A percentile compares a stretch with the other conserved stretches of the same genome.
phyloP scores from a whole-genome alignment of 2,113 vertebrate genomes.

The Cichladusa arquata region DNA sequence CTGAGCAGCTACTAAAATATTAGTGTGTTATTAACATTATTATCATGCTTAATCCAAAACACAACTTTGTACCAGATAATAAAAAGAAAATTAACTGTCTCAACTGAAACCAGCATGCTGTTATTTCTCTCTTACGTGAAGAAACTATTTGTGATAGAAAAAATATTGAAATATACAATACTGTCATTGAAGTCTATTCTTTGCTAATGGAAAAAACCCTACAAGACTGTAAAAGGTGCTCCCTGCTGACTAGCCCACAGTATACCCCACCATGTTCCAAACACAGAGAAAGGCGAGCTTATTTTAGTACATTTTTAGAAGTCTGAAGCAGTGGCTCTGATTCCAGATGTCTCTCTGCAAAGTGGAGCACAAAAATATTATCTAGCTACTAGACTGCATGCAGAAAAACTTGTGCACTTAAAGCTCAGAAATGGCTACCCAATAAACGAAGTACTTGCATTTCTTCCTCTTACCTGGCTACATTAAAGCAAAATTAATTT shows the following conservation, averaged over 20 bases:
- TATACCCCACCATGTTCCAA: not conserved
- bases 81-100: not conserved
- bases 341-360: not conserved
- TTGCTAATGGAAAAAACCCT: not conserved
- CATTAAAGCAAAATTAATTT: not conserved
- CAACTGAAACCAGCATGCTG: not conserved
- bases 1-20: not conserved
- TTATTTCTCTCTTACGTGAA: slow-evolving; percentile 32
- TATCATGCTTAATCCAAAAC: not conserved
- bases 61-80: not conserved
- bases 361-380: not conserved
- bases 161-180: not conserved
- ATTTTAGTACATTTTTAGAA: not conserved
- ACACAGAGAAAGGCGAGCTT: not conserved
- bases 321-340: not conserved
- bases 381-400: not conserved
- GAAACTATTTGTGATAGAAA: slow-evolving; percentile 10
- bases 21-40: not conserved
- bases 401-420: not conserved
- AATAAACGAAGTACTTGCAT: not conserved
- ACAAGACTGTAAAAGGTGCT: not conserved
- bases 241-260: no score
- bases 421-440: not conserved
- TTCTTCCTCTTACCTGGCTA: not conserved
- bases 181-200: not conserved